Evolutionary conservation across 1,140 invertebrate genomes (phyloP), one percentile per base, ranked within the genome.

Genomic region (Leucophenga varia): DNA sequence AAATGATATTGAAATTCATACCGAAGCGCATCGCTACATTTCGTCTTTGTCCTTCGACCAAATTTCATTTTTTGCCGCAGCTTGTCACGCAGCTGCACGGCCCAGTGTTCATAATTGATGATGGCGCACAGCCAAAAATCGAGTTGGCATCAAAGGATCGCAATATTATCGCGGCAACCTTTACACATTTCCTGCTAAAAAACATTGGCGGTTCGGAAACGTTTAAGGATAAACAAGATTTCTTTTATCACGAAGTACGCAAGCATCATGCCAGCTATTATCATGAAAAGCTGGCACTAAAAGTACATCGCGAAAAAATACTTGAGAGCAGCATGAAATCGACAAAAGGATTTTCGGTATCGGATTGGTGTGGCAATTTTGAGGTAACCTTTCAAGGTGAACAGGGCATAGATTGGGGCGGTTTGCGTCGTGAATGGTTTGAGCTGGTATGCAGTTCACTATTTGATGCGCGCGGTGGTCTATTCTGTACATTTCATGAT

Each of bases 151-250:
- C 88, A 9, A 84, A 86, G 51, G 89, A 95, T 75, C 80, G 91
- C 2, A 92, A 93, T 76, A 86, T 95, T 16, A 90, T 97, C 49
- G 91, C 91, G 3, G 93, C 93, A 32, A 91, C 91, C 5, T 96
- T 95, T 75, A 92, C 92, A 1, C 86, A 93, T 64, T 93, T 94
- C 74, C 80, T 96, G 32, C 76, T 95, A n/a, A 93, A 93, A 78
- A 95, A 95, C 79, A 95, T 95, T 65, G 93, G 93, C 38, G 93
- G 93, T 5, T 94, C 91, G 18, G 93, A 96, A 79, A 93, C 92
- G 19, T 97, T 97, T 68, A 91, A 93, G 77, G 93, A 95, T 72
- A 96, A 96, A 72, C 90, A 94, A 77, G 90, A 93, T 61, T 95
- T 93, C 77, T 95, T 96, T 77, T 93, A 95, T 76, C 91, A 92